Evolutionary conservation across 2,888 invertebrate species (phyloP), one percentile per base, ranked within the genome.

Genomic region (Cistogaster globosa): DNA sequence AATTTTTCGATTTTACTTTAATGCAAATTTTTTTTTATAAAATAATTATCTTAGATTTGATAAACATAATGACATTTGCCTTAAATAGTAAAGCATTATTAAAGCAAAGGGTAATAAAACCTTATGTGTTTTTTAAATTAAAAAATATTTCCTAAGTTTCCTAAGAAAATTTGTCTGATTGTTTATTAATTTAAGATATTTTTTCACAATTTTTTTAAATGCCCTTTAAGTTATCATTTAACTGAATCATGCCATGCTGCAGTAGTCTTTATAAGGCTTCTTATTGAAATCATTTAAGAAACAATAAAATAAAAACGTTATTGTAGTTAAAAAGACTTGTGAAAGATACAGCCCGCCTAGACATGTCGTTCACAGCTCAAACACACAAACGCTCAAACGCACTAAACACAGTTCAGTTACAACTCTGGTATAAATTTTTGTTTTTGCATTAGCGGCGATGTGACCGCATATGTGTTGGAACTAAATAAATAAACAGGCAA

Each of bases 221-320:
- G 20, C 26, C 12, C n/a, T 51, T 55, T 65, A 57, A 38, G 22
- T 8, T 38, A 65, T 72, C 16, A 38, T 69, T 71, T 57, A 22
- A 8, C 48, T 45, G 57, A 71, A 65, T 71, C 79, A 72, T 71
- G 55, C 14, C 63, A 71, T 36, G 63, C 20, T 45, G 57, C 48
- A 36, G 9, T 36, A 72, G 58, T 36, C 55, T 67, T 68, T 60
- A 38, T 69, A 75, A 55, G 81, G 81, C 75, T 81, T 81, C 75
- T 69, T 51, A 75, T 55, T 81, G 75, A 75, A 81, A 68, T 68
- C 68, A 75, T 75, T 81, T 68, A 68, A 62, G 51, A 22, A 63
- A 45, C 45, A 48, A 69, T 18, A 60, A 60, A 68, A 69, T 45
- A 18, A 75, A 55, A 48, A 65, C 0, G 63, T 36, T 78, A 45